Evolutionary conservation across 2,797 vertebrate genomes (phyloP).

Genomic region (Lagodon rhomboides): DNA sequence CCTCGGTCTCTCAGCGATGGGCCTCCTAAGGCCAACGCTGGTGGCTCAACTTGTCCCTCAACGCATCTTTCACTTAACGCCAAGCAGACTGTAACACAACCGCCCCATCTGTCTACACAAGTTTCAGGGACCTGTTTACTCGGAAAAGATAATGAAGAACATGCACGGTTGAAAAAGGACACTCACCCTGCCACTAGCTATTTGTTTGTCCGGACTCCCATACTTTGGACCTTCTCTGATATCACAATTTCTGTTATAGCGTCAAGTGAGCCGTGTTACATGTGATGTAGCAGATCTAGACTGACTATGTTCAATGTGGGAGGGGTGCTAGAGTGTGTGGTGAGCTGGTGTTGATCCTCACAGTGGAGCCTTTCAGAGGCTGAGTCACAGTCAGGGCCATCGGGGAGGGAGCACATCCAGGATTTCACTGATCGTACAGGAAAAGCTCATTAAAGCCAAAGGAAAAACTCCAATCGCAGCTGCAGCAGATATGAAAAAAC

Average conservation of each 20-base stretch:
- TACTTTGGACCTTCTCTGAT: conserved; percentile 38
- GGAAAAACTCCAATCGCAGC: conserved; percentile 43
- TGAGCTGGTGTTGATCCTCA: conserved; percentile 57
- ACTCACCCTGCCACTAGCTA: conserved; percentile 33
- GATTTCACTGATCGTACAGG: conserved; percentile 69
- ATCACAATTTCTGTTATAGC: conserved; percentile 1
- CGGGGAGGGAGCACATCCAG: conserved; percentile 51
- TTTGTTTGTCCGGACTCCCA: conserved; percentile 36
- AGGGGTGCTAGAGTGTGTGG: conserved; percentile 53
- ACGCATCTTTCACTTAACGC: conserved; percentile 76
- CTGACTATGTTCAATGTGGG: conserved; percentile 39
- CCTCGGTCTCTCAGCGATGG: conserved; percentile 72
- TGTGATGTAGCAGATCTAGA: conserved; percentile 37
- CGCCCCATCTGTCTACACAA: conserved; percentile 62
- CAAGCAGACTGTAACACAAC: conserved; percentile 73
- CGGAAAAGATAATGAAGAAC: conserved; percentile 66
- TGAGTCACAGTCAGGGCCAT: conserved; percentile 58
- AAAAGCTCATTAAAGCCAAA: conserved; percentile 66
- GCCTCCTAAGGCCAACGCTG: conserved; percentile 79
- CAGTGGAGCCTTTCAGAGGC: conserved; percentile 62
- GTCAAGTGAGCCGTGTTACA: conserved; percentile 15
- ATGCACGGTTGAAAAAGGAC: conserved; percentile 41
- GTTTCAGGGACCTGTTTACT: conserved; percentile 72
- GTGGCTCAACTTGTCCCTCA: conserved; percentile 76
- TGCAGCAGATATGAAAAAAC: conserved; percentile 65